Percentiles rank a stretch among this genome's conserved stretches.
Evolutionary conservation across 2,113 vertebrate genomes (phyloP).

Genomic region (Dermatemys mawii): DNA sequence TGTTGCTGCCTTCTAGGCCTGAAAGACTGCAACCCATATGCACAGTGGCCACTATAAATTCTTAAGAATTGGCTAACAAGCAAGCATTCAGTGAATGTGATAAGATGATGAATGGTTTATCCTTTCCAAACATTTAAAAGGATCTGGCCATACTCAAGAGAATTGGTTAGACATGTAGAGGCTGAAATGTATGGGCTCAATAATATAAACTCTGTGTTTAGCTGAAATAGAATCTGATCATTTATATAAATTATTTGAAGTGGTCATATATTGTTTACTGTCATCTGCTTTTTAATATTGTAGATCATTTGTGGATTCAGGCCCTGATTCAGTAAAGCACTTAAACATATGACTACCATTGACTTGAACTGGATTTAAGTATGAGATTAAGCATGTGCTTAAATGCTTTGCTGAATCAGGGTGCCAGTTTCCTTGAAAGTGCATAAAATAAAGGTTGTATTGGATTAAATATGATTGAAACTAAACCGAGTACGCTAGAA

Average conservation of each 20-base stretch:
- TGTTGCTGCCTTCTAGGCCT: rapidly evolving
- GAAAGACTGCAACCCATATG: background rate
- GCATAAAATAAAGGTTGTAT: background rate
- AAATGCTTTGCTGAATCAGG: background rate
- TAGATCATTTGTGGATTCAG: background rate
- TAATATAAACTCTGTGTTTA: background rate
- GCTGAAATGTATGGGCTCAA: background rate
- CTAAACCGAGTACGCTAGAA: background rate
- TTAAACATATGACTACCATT: background rate
- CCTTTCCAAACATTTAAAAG: background rate
- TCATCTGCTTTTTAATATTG: background rate
- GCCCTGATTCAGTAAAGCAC: background rate
- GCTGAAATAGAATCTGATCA: background rate
- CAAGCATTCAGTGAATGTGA: background rate
- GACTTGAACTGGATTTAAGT: background rate
- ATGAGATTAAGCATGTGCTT: background rate
- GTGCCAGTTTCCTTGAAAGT: background rate
- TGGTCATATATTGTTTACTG: background rate
- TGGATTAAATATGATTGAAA: background rate
- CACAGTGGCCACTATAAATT: background rate
- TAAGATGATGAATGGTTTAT: background rate
- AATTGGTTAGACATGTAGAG: background rate
- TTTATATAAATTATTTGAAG: background rate
- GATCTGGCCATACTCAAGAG: background rate
- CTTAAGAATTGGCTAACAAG: background rate